These are phyloP conservation scores for Strix uralensis DNA, from an alignment of 2,113 vertebrate species.

Conservation along the genomic window DNA sequence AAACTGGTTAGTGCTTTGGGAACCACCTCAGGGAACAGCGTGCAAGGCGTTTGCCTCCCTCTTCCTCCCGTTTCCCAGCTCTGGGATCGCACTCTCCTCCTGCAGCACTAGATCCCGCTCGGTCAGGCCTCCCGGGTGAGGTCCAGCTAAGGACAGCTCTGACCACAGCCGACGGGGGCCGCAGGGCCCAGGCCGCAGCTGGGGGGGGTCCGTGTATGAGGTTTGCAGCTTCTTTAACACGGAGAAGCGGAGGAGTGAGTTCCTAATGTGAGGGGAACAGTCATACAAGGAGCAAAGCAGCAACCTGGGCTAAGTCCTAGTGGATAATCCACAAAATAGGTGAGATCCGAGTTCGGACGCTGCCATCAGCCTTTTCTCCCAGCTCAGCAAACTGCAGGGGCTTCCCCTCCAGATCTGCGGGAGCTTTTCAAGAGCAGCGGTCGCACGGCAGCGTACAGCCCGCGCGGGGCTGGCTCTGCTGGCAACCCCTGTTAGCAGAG, in stretches of 20 bases:
- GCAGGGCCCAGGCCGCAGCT: neutral
- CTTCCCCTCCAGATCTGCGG: neutral
- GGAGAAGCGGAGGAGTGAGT: accelerated
- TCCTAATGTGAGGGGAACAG: neutral
- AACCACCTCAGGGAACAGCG: accelerated
- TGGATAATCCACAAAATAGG: accelerated
- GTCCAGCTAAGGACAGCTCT: accelerated
- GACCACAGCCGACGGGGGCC: neutral
- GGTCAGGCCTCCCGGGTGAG: neutral
- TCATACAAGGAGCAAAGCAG: neutral
- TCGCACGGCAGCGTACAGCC: neutral
- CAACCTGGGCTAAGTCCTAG: accelerated
- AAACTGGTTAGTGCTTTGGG: neutral
- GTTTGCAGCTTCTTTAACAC: neutral
- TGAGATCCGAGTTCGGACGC: neutral
- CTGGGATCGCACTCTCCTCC: accelerated
- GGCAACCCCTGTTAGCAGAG: neutral
- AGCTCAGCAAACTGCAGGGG: neutral
- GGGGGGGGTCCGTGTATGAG: accelerated
- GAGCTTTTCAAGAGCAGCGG: neutral
- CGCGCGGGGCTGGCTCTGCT: accelerated
- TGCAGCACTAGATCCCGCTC: accelerated
- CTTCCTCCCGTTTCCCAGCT: neutral
- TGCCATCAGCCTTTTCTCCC: neutral
- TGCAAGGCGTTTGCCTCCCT: neutral